phyloP scores from a whole-genome alignment of 2,888 invertebrate genomes.

The Kryphioiulus occultus region DNA sequence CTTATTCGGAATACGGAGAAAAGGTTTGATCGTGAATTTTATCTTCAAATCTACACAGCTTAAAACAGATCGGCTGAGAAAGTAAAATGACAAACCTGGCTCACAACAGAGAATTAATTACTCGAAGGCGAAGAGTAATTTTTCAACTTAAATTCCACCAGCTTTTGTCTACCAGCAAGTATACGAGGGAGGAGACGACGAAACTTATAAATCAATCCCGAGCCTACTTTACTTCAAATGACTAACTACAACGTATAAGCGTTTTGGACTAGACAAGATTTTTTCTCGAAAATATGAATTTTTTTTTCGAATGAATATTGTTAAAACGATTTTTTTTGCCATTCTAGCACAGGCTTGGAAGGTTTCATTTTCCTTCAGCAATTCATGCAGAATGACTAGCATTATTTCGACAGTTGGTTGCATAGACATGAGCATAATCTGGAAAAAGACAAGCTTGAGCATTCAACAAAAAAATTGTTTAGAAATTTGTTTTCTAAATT shows the following conservation, averaged over 20 bases:
- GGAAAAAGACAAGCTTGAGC: neutral
- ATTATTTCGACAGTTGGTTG: neutral
- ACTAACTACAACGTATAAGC: neutral
- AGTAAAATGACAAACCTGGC: neutral
- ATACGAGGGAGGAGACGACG: constrained; percentile 3
- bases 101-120: neutral
- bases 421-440: neutral
- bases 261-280: neutral
- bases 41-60: neutral
- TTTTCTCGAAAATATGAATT: neutral
- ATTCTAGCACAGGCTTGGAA: neutral
- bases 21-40: neutral
- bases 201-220: constrained; percentile 11
- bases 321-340: neutral
- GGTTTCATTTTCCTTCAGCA: neutral
- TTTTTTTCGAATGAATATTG: neutral
- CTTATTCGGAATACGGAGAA: neutral
- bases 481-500: too few relatives aligned
- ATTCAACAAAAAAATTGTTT: neutral
- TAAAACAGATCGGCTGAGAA: constrained; percentile 9
- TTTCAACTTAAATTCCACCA: neutral
- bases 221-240: neutral
- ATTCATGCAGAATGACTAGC: constrained; percentile 15
- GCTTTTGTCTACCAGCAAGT: neutral
- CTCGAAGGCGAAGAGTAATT: neutral